Percentiles rank a stretch among this genome's conserved stretches.
Conservation (phyloP, 2,113 vertebrate genomes). For the Phodopus roborovskii region DNA sequence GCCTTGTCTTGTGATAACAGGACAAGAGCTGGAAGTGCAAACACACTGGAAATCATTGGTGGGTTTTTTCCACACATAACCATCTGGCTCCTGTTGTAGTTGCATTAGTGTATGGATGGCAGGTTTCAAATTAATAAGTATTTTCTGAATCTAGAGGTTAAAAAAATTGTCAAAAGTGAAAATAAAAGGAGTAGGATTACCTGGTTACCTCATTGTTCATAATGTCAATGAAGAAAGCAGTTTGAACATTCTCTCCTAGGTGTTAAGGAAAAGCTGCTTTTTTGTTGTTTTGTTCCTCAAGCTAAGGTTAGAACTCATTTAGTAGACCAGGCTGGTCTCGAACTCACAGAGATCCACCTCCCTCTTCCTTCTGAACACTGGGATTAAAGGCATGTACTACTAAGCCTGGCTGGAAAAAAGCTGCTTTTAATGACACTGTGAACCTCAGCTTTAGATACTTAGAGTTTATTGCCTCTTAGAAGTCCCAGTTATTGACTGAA, state of each 20-base stretch:
- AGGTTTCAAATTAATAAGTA: not conserved
- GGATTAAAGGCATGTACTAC: not conserved
- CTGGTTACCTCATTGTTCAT: not conserved
- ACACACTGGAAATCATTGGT: not conserved
- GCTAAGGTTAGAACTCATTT: not conserved
- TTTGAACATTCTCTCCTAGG: not conserved
- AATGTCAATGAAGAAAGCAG: not conserved
- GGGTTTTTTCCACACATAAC: not conserved
- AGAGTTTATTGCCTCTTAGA: not conserved
- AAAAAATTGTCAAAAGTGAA: not conserved
- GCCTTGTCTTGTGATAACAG: not conserved
- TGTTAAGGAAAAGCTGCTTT: conserved; percentile 3
- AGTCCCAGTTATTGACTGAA: not conserved
- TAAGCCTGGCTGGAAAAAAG: not conserved
- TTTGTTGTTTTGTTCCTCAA: not conserved
- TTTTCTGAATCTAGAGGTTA: conserved; percentile 12
- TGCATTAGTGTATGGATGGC: not conserved
- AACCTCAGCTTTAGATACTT: not conserved
- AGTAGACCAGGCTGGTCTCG: not conserved
- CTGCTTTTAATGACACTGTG: not conserved
- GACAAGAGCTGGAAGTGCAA: not conserved
- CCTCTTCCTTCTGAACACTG: not conserved
- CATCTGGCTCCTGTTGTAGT: not conserved
- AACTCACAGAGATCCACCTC: not conserved
- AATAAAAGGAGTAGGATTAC: not conserved